Evolutionary conservation across 2,888 invertebrate species (phyloP).

Genomic region (Yponomeuta plumbellus): DNA sequence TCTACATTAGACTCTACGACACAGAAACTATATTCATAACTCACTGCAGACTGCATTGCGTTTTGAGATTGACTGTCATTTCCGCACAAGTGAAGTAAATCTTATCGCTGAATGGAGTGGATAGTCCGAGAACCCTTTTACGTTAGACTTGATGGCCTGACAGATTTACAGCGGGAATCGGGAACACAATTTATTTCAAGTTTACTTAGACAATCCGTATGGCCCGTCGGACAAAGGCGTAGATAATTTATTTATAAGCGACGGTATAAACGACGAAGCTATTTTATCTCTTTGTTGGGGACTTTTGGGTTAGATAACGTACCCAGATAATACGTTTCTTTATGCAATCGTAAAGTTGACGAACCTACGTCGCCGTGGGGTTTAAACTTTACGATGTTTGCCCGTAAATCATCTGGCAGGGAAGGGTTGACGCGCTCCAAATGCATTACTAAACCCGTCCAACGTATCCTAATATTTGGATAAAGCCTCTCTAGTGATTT

Average conservation of each 20-base stretch:
- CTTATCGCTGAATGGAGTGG: neutral
- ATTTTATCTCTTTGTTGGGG: slow-evolving; percentile 66
- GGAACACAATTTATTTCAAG: slow-evolving; percentile 53
- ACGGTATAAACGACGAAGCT: slow-evolving; percentile 52
- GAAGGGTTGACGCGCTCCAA: slow-evolving; percentile 29
- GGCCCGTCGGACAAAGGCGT: slow-evolving; percentile 48
- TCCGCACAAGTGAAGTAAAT: neutral
- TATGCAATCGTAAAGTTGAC: slow-evolving; percentile 63
- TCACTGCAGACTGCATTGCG: neutral
- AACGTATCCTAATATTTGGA: neutral
- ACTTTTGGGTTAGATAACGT: slow-evolving; percentile 61
- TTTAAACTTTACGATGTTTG: slow-evolving; percentile 32
- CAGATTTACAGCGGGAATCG: slow-evolving; percentile 59
- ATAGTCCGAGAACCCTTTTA: slow-evolving; percentile 10
- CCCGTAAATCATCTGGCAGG: slow-evolving; percentile 37
- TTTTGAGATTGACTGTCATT: too few species aligned
- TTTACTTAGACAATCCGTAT: slow-evolving; percentile 61
- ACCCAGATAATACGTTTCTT: slow-evolving; percentile 65
- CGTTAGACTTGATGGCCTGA: slow-evolving; percentile 30
- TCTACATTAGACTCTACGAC: neutral
- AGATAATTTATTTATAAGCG: slow-evolving; percentile 69
- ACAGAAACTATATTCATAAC: neutral
- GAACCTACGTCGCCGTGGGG: slow-evolving; percentile 52
- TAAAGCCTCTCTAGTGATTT: slow-evolving; percentile 1
- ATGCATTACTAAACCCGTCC: slow-evolving; percentile 2